Evolutionary conservation across 2,113 vertebrate genomes (phyloP).

Genomic region (Strigops habroptila): DNA sequence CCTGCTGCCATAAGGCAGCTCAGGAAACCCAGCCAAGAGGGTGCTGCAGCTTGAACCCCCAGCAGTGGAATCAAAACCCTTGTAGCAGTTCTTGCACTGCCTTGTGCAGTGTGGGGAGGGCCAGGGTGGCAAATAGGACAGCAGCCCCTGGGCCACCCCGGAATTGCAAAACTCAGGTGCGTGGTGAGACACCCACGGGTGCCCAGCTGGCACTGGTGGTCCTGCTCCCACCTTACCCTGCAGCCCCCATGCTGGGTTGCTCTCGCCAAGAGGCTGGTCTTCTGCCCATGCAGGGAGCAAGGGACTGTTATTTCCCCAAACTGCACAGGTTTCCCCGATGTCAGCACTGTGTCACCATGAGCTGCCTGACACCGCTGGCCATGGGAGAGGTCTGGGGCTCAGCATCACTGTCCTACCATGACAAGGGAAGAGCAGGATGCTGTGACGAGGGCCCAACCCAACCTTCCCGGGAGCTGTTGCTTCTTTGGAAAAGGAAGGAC

Average conservation of each 20-base stretch:
- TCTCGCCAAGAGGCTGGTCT: neutral
- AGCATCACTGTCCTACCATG: neutral
- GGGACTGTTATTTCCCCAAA: neutral
- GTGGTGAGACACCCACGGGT: neutral
- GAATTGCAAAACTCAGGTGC: neutral
- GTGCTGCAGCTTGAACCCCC: fast-evolving
- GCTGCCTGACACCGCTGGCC: neutral
- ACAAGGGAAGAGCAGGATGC: neutral
- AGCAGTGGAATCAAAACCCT: neutral
- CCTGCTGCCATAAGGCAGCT: neutral
- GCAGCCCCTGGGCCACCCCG: neutral
- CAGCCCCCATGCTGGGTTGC: neutral
- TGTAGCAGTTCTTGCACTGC: fast-evolving
- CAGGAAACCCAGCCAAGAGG: neutral
- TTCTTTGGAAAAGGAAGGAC: neutral
- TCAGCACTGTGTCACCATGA: neutral
- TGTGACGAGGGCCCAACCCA: neutral
- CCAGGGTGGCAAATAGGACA: neutral
- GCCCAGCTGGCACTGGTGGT: neutral
- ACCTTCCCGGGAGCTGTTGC: neutral
- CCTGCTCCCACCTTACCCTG: neutral
- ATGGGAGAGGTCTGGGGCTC: neutral
- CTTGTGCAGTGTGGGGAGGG: fast-evolving
- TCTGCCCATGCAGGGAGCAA: neutral
- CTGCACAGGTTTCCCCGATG: neutral